These are phyloP conservation scores for Megathymus violae DNA, from an alignment of 1,140 invertebrate genomes.

Conservation along the genomic window DNA sequence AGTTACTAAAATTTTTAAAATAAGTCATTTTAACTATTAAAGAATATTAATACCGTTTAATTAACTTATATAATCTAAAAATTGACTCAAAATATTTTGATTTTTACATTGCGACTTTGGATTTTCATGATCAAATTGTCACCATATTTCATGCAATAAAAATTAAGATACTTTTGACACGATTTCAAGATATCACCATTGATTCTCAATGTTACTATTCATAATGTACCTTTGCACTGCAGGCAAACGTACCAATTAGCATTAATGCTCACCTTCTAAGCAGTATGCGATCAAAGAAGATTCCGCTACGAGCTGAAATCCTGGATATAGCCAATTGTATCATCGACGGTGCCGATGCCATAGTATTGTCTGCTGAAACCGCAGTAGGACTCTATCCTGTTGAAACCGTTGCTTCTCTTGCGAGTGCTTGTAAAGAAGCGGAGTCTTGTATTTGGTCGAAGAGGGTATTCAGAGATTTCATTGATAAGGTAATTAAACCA, in stretches of 20 bases:
- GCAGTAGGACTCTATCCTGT: slow-evolving; percentile 89
- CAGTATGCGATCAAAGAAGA: slow-evolving; percentile 83
- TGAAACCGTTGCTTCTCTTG: slow-evolving; percentile 87
- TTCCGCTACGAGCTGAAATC: slow-evolving; percentile 88
- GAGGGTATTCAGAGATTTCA: slow-evolving; percentile 89
- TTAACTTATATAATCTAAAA: too few relatives aligned
- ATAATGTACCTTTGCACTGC: too few relatives aligned
- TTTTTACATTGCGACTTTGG: too few relatives aligned
- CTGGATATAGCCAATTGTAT: slow-evolving; percentile 91
- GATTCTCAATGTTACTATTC: too few relatives aligned
- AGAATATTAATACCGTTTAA: too few relatives aligned
- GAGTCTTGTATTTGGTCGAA: slow-evolving; percentile 92
- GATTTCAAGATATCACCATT: too few relatives aligned
- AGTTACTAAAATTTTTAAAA: too few relatives aligned
- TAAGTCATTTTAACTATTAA: too few relatives aligned
- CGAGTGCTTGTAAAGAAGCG: slow-evolving; percentile 90
- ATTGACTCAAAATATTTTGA: too few relatives aligned
- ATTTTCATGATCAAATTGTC: too few relatives aligned
- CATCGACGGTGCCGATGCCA: slow-evolving; percentile 90
- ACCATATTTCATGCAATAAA: too few relatives aligned
- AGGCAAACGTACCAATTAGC: slow-evolving; percentile 70
- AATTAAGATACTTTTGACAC: too few relatives aligned
- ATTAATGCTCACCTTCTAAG: slow-evolving; percentile 68
- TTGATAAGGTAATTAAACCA: slow-evolving; percentile 65
- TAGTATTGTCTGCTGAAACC: slow-evolving; percentile 91